Percentiles rank a stretch among this genome's conserved stretches.
These are phyloP conservation scores for Ataeniobius toweri DNA, from an alignment of 2,797 vertebrate genomes.

Conservation along the genomic window DNA sequence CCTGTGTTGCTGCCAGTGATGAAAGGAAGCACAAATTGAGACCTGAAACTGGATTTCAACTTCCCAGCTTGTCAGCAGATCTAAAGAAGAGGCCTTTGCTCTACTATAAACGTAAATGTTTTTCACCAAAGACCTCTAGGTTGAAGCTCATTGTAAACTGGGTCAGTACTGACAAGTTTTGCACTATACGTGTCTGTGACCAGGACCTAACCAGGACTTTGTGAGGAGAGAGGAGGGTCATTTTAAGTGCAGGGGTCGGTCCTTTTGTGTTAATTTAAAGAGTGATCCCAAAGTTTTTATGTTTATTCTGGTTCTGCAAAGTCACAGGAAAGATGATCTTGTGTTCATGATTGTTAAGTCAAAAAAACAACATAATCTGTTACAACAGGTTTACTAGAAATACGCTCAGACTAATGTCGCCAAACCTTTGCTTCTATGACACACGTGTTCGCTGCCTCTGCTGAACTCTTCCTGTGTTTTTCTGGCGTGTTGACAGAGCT, in stretches of 20 bases:
- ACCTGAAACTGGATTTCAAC: conserved; percentile 30
- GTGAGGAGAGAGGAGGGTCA: not conserved
- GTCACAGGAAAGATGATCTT: not conserved
- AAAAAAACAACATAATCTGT: not conserved
- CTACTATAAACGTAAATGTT: conserved; percentile 14
- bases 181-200: conserved; percentile 10
- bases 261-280: not conserved
- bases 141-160: conserved; percentile 19
- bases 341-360: not conserved
- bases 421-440: not conserved
- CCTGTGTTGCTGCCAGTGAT: not conserved
- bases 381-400: not conserved
- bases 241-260: not conserved
- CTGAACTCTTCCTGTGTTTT: conserved; percentile 32
- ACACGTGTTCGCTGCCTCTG: conserved; percentile 15
- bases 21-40: conserved; percentile 26
- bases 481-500: conserved; percentile 43
- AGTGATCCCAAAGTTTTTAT: not conserved
- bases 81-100: conserved; percentile 8
- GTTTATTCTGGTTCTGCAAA: not conserved
- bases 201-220: not conserved
- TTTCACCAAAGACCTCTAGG: not conserved
- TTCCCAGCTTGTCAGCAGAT: conserved; percentile 40
- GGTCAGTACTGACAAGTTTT: conserved; percentile 6
- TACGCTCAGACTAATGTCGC: not conserved